Evolutionary conservation across 2,113 vertebrate genomes (phyloP).

Genomic region (Ginglymostoma cirratum): DNA sequence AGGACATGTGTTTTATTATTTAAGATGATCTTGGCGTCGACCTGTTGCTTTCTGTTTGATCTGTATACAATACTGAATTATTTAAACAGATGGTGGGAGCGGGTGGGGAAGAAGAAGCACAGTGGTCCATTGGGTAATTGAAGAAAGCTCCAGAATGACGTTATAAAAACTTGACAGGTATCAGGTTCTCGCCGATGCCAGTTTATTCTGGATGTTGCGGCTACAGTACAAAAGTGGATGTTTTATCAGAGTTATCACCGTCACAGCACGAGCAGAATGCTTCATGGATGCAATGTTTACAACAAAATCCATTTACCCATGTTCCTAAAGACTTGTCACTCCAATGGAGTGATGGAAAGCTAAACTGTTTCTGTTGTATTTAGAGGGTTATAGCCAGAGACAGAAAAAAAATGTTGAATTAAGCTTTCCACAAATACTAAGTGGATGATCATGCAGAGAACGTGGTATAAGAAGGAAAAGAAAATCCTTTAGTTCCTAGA

Average conservation of each 20-base stretch:
- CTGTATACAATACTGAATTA: conserved; percentile 53
- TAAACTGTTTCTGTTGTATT: neutral
- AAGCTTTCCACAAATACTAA: conserved; percentile 24
- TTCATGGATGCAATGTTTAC: neutral
- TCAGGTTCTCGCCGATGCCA: conserved; percentile 29
- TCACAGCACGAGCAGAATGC: neutral
- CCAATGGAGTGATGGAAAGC: neutral
- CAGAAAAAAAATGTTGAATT: neutral
- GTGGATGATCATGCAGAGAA: neutral
- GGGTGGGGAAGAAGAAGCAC: conserved; percentile 45
- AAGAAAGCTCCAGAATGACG: conserved; percentile 47
- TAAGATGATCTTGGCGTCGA: conserved; percentile 55
- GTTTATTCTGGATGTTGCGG: conserved; percentile 21
- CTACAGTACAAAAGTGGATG: neutral
- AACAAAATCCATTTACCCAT: neutral
- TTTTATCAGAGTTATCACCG: neutral
- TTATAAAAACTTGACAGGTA: conserved; percentile 34
- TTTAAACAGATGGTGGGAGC: conserved; percentile 48
- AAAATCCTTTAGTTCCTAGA: neutral
- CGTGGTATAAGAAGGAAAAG: neutral
- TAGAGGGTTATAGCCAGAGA: too few species aligned
- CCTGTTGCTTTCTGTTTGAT: conserved; percentile 51
- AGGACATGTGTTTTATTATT: conserved; percentile 49
- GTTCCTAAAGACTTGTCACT: neutral
- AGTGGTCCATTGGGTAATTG: conserved; percentile 47